Evolutionary conservation across 2,797 vertebrate species (phyloP).

Genomic region (Esox lucius): DNA sequence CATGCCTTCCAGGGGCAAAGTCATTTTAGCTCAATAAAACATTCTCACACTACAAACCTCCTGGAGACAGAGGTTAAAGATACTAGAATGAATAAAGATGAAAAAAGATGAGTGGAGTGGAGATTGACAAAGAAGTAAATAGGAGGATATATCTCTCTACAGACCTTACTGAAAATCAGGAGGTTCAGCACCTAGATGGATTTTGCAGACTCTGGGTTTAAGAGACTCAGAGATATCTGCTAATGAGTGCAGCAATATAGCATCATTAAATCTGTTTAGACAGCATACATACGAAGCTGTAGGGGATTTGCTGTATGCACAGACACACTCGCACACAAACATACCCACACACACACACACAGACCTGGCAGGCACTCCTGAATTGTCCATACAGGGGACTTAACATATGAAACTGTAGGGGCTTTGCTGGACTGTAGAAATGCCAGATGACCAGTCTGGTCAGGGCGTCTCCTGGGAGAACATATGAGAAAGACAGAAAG

Average conservation of each 20-base stretch:
- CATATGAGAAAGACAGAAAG: conserved; percentile 1
- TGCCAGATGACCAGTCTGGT: background rate
- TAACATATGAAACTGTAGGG: background rate
- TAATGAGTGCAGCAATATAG: background rate
- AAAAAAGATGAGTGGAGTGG: background rate
- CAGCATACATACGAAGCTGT: background rate
- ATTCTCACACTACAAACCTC: background rate
- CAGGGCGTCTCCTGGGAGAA: conserved; percentile 7
- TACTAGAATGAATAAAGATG: background rate
- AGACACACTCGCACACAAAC: background rate
- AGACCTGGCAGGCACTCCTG: background rate
- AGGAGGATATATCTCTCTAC: background rate
- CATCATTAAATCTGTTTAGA: background rate
- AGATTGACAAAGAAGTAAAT: conserved; percentile 2
- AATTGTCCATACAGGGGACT: background rate
- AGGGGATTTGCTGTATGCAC: no score
- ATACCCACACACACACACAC: background rate
- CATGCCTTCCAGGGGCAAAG: conserved; percentile 1
- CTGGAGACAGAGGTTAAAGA: conserved; percentile 2
- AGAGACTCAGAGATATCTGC: background rate
- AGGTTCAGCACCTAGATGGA: background rate
- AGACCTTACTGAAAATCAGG: background rate
- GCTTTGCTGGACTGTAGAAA: background rate
- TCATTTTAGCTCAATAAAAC: conserved; percentile 14
- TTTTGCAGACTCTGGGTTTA: background rate